Base-by-base conservation (phyloP, 2,797 vertebrate species). In the Kryptolebias ocellatus region DNA sequence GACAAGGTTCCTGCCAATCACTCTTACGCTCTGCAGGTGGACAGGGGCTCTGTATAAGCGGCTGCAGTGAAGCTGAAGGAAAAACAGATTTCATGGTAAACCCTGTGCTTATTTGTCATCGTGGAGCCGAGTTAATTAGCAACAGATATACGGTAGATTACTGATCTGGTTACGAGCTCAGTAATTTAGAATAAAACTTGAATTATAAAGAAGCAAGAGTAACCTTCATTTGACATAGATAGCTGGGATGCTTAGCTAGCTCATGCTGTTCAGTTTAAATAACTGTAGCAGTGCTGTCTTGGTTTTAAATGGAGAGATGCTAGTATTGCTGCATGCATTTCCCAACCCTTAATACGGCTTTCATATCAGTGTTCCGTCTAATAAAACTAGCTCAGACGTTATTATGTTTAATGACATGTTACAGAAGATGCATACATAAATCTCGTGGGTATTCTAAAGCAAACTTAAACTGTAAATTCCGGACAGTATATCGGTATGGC, bases 191-290 rank as follows among this genome's bases (percentile, higher is more conserved):
- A 17, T 2, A n/a, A 39, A 20, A 53, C 55, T 58, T 8, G 46
- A 17, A 53, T 11, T 27, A 64, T 82, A 73, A 87, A 87, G 69
- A 69, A 81, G 59, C 37, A 80, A 87, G 74, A 87, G 73, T 93
- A 93, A 94, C 93, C 93, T 94, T 94, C 92, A 94, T 93, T 93
- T 94, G 93, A 94, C 92, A 93, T 91, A 89, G 87, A 93, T 91
- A 89, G 87, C 83, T 77, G 80, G 70, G 87, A 92, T 91, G 90
- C 79, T 80, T 87, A 81, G 87, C 84, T 88, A 88, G 81, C 80
- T 52, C n/a, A 59, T 42, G 49, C 49, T 73, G 60, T 51, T 64
- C 56, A 55, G 69, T 72, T 44, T 72, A 53, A 62, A 73, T 46
- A 24, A 45, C 18, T 60, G 53, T 66, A 24, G 6, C 17, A 58